Base-by-base conservation (phyloP, 2,888 invertebrate species). In the Trilocha varians region DNA sequence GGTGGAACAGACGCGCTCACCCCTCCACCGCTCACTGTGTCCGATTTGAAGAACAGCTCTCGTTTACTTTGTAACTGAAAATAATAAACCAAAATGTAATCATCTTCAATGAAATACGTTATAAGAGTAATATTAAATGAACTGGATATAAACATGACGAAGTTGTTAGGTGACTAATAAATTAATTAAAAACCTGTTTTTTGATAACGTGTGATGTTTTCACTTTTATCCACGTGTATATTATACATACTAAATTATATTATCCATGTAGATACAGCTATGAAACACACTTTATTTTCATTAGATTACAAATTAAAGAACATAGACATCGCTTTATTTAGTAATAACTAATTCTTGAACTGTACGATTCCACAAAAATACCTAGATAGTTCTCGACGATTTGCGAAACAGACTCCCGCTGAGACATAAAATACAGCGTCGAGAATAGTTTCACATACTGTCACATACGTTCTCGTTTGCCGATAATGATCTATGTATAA, bases 31-130 rank as follows among this genome's bases (percentile, higher is more conserved):
- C 88, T 87, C 69, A 88, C 80, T 35, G 88, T 85, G 57, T 90
- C 89, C 48, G 90, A 89, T 77, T 93, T 93, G 87, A 95, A 95
- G 86, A 95, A 95, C 85, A 94, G 89, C 87, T 95, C 94, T 61
- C 95, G 90, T 87, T 95, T 95, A 74, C 90, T 91, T 85, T 93
- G 93, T 76, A 93, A 88, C 91, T 93, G 88, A 13, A 88, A 87
- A n/a, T n/a, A n/a, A n/a, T n/a, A n/a, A n/a, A n/a, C n/a, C n/a
- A n/a, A n/a, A n/a, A n/a, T n/a, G n/a, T n/a, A n/a, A n/a, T n/a
- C n/a, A n/a, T n/a, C n/a, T n/a, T n/a, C n/a, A n/a, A n/a, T n/a
- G n/a, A n/a, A n/a, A 38, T 38, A 43, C 13, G 32, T 11, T 34
- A 16, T 35, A 42, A 25, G 11, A 25, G 5, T 3, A 25, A 25